phyloP scores from a whole-genome alignment of 2,113 vertebrate species.

The Paraplagusia blochii region DNA sequence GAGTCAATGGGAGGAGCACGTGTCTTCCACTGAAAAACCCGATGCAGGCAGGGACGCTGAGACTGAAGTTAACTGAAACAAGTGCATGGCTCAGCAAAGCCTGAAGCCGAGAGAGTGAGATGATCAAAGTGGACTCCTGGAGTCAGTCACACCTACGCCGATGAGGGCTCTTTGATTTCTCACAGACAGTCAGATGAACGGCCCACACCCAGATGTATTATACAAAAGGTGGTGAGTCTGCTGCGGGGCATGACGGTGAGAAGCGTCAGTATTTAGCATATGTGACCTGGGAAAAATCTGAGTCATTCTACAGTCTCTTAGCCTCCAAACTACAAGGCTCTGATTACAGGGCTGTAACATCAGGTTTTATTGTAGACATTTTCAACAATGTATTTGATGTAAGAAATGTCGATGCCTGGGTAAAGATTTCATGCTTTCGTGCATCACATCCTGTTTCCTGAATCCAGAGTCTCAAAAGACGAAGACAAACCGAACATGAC shows the following conservation, averaged over 20 bases:
- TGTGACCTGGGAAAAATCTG: slow-evolving; percentile 35
- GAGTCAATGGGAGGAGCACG: not conserved
- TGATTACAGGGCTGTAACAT: too few species aligned
- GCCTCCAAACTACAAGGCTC: too few species aligned
- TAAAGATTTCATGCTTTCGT: not conserved
- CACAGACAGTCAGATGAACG: slow-evolving; percentile 38
- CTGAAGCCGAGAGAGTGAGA: slow-evolving; percentile 13
- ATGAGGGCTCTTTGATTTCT: slow-evolving; percentile 34
- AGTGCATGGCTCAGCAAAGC: slow-evolving; percentile 37
- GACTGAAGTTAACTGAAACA: slow-evolving; percentile 47
- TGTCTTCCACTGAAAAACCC: slow-evolving; percentile 14
- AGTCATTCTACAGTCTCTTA: slow-evolving; percentile 3
- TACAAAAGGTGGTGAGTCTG: slow-evolving; percentile 36
- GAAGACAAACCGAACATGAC: slow-evolving; percentile 23
- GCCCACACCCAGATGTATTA: slow-evolving; percentile 35
- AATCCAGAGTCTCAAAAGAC: slow-evolving; percentile 7
- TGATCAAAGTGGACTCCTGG: slow-evolving; percentile 40
- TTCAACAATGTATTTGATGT: not conserved
- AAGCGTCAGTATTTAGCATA: slow-evolving; percentile 40
- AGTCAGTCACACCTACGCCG: slow-evolving; percentile 35
- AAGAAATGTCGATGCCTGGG: not conserved
- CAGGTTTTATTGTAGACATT: not conserved
- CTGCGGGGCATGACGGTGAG: slow-evolving; percentile 6
- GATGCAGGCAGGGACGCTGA: slow-evolving; percentile 34
- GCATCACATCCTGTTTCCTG: not conserved